Evolutionary conservation across 2,797 vertebrate species (phyloP).

Genomic region (Helicolenus hilgendorfi): DNA sequence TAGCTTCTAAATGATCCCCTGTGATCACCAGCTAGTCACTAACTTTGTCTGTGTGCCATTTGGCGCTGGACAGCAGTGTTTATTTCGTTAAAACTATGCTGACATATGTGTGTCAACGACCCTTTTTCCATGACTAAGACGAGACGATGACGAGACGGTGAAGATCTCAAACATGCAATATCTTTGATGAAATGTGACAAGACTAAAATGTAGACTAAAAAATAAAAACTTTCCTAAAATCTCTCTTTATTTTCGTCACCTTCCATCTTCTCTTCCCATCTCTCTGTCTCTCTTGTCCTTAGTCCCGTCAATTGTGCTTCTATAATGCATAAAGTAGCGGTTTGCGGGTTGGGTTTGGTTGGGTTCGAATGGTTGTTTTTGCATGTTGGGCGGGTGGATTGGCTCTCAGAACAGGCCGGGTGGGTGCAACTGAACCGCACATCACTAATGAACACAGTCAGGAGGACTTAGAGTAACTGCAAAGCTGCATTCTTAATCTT

Average conservation of each 20-base stretch:
- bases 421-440: background rate
- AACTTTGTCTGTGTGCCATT: too few relatives aligned
- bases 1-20: background rate
- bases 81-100: too few relatives aligned
- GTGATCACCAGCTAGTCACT: background rate
- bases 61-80: background rate
- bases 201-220: too few relatives aligned
- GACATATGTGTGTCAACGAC: too few relatives aligned
- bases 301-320: background rate
- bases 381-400: background rate
- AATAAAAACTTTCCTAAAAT: too few relatives aligned
- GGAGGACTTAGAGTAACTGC: background rate
- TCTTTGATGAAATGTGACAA: too few relatives aligned
- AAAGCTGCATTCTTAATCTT: background rate
- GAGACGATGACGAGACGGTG: too few relatives aligned
- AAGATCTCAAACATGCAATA: too few relatives aligned
- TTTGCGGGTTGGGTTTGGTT: too few relatives aligned
- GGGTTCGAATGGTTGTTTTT: background rate
- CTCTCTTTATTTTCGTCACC: too few relatives aligned
- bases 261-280: too few relatives aligned
- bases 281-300: background rate
- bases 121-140: too few relatives aligned
- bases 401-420: background rate
- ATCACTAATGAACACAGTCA: background rate
- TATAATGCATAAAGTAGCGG: background rate